Conservation (phyloP, 2,888 invertebrate species). For the Ornithoptera priamus region DNA sequence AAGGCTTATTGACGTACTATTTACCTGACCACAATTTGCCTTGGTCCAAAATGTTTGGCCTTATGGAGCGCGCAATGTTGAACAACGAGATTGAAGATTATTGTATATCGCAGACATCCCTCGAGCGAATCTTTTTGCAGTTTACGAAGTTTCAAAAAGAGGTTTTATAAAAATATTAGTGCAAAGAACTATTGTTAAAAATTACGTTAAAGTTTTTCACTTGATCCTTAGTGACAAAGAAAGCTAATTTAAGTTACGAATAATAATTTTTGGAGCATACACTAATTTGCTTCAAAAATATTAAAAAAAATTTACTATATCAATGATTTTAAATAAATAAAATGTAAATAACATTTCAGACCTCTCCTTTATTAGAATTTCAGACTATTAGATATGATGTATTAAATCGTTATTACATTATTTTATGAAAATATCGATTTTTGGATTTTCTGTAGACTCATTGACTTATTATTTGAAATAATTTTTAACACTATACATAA, state of each 20-base stretch:
- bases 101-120: conserved; percentile 86
- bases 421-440: no score
- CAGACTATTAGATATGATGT: no score
- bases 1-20: conserved; percentile 84
- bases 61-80: conserved; percentile 81
- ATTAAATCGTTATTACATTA: no score
- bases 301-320: not conserved
- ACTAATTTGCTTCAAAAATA: not conserved
- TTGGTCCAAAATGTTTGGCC: conserved; percentile 84
- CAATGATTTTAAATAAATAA: not conserved
- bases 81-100: conserved; percentile 85
- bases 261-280: no score
- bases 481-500: no score
- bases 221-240: no score
- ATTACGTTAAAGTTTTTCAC: no score
- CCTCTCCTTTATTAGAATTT: not conserved
- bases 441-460: no score
- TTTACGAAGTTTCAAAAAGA: conserved; percentile 77
- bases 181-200: no score
- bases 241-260: no score
- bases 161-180: not conserved
- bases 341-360: no score
- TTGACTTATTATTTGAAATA: no score
- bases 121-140: conserved; percentile 87
- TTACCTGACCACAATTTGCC: conserved; percentile 77